These are phyloP conservation scores for Uropsilus gracilis DNA, from an alignment of 2,113 vertebrate genomes.

Conservation along the genomic window DNA sequence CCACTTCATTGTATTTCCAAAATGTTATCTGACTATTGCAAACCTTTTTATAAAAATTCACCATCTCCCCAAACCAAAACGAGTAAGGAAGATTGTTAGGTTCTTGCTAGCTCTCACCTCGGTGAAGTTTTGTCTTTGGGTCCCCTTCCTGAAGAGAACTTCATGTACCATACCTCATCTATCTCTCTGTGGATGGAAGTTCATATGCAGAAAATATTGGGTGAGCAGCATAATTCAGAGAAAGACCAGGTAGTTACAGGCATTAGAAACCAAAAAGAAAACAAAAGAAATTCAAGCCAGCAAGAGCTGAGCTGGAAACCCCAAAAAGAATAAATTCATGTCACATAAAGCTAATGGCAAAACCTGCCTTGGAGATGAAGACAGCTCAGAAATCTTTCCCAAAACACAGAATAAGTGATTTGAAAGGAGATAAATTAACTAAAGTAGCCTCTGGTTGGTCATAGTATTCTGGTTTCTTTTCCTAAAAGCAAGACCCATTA, in stretches of 20 bases:
- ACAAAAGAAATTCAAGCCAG: background rate
- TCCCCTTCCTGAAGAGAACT: background rate
- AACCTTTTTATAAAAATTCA: background rate
- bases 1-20: background rate
- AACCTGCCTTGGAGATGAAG: background rate
- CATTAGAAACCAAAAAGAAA: background rate
- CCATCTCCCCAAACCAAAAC: background rate
- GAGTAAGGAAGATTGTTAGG: no score
- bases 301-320: background rate
- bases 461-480: background rate
- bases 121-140: no score
- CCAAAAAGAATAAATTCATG: background rate
- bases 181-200: background rate
- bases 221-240: background rate
- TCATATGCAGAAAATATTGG: background rate
- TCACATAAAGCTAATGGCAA: background rate
- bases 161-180: accelerated
- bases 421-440: background rate
- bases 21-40: background rate
- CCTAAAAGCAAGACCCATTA: background rate
- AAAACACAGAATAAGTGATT: no score
- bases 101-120: no score
- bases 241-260: background rate
- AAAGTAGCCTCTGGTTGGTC: background rate
- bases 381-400: background rate